Conservation (phyloP, 2,797 vertebrate species). For the Zalophus californianus region DNA sequence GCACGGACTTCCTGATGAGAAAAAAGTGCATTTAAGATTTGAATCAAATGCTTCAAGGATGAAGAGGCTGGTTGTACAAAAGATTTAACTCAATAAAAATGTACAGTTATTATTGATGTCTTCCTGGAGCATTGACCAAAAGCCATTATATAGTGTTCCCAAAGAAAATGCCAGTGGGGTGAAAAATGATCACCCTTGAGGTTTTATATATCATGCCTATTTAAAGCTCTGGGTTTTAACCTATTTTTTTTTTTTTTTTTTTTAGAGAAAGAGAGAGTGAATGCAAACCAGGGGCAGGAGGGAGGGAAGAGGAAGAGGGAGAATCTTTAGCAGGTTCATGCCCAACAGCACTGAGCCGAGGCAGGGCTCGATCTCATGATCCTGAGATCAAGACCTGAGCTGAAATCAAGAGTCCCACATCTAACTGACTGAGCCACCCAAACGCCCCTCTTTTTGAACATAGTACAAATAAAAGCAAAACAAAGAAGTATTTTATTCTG, state of each 20-base stretch:
- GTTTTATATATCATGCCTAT: not conserved
- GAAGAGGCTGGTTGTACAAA: not conserved
- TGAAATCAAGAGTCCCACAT: not conserved
- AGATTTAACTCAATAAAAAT: conserved; percentile 52
- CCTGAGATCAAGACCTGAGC: not conserved
- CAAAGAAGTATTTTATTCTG: conserved; percentile 11
- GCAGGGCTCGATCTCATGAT: not conserved
- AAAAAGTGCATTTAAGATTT: conserved; percentile 28
- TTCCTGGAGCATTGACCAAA: conserved; percentile 32
- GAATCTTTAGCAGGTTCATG: not conserved
- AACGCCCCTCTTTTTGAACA: conserved; percentile 11
- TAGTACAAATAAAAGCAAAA: conserved; percentile 32
- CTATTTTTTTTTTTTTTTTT: not conserved
- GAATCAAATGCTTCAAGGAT: not conserved
- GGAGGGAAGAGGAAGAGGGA: not conserved
- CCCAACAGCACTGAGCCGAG: not conserved
- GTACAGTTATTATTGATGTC: conserved; percentile 5
- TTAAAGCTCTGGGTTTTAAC: conserved; percentile 20
- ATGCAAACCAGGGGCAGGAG: fast-evolving
- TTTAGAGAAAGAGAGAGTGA: not conserved
- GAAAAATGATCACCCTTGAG: not conserved
- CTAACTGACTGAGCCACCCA: not conserved
- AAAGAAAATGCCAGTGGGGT: conserved; percentile 14
- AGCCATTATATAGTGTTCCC: not conserved
- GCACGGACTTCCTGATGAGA: not conserved